Evolutionary conservation across 2,888 invertebrate genomes (phyloP), one percentile per base, ranked within the genome.

Genomic region (Meteorus cinctellus): DNA sequence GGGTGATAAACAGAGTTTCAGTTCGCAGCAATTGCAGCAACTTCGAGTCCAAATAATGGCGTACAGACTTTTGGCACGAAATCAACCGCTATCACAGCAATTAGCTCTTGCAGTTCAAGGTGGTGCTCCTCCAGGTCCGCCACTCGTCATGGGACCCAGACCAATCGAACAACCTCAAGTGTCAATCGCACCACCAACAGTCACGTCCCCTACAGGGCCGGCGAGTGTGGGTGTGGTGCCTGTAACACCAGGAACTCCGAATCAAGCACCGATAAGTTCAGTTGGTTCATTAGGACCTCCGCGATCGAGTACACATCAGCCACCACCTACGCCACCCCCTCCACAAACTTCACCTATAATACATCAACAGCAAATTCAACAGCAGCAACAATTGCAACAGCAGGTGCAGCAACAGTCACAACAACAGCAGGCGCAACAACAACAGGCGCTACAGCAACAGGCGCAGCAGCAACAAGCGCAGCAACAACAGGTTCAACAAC

Each of bases 31-130:
- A 89, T 92, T 98, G 81, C 94, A 95, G 82, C 97, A 98, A 91
- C 91, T 98, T 66, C 93, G 97, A 81, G 94, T 97, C 10, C 98
- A 99, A 91, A 98, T 98, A 85, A 96, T 97, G 91, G 98, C 98
- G 0, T 98, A 98, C 89, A 93, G 98, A 75, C 92, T 96, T 86
- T 91, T 98, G 78, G 96, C 98, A n/a, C 93, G 98, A 80, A 98
- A 97, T 90, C 97, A 98, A 88, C 96, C 97, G 0, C 91, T 98
- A 41, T 94, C 96, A 2, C 96, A 95, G 85, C 95, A 95, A 87
- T 90, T 96, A 63, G 91, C 92, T 45, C 88, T 93, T 84, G 93
- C 94, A 67, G 92, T 94, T 48, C 94, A 94, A 88, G 94, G 88
- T 83, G 86, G 86, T 82, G 87, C 86, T 63, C 82, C 85, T 82